Evolutionary conservation across 2,888 invertebrate species (phyloP), one percentile per base, ranked within the genome.

Genomic region (Halictus ligatus): DNA sequence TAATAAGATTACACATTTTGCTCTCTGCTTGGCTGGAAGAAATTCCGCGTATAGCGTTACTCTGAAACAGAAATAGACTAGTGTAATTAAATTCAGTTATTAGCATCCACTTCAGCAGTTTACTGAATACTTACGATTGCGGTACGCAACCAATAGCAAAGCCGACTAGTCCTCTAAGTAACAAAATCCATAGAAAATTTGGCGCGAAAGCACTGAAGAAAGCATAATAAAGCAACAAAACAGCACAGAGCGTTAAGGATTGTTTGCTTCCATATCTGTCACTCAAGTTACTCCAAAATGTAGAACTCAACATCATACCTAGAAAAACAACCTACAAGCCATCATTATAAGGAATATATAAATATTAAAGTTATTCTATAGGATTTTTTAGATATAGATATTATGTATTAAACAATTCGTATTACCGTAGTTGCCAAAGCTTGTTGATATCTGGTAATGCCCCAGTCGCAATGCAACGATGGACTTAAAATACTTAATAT

Each of bases 131-230:
- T 97, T 96, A 99, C 99, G 99, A 98, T 95, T 99, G 99, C 79
- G 99, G 99, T 60, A 99, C 98, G 94, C 99, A 99, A 90, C 99
- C 99, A 93, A 99, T 98, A 35, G 99, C 98, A 96, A 99, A 99
- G 72, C 99, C 99, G 18, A 99, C 99, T 13, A 99, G 96, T 21
- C 98, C 98, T 94, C 99, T 96, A n/a, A 99, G 96, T 82, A 99
- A 96, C 67, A 99, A 96, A 81, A 99, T 96, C 98, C 99, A 99
- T 78, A 98, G 96, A 94, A 98, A 99, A 94, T 98, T 98, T 4
- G 99, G 99, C 1, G 99, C 98, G 92, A 99, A 97, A 2, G 99
- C 97, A 95, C 99, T 99, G 64, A 99, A 95, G 43, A 99, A 95
- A 21, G 99, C 99, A 95, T 98, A 99, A 94, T 98, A 98, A 94